Conservation (phyloP, 2,888 invertebrate species). For the Coleophora deauratella region DNA sequence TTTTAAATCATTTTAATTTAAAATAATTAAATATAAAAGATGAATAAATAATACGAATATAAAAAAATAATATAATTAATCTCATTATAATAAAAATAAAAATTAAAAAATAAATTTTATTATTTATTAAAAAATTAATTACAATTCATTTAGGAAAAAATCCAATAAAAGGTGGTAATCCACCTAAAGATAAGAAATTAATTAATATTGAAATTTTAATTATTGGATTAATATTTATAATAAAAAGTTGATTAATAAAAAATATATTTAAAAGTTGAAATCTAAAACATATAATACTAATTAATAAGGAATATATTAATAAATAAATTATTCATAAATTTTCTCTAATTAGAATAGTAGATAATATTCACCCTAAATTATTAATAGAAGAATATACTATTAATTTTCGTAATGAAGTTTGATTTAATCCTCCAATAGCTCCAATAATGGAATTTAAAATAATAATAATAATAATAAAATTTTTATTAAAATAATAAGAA, state of each 20-base stretch:
- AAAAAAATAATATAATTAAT: conserved; percentile 71
- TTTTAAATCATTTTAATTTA: conserved; percentile 62
- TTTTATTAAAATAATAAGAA: conserved; percentile 56
- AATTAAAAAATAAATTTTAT: conserved; percentile 49
- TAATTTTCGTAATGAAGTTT: conserved; percentile 73
- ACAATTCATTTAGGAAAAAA: conserved; percentile 76
- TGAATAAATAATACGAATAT: conserved; percentile 67
- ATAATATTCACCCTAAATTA: conserved; percentile 75
- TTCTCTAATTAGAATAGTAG: conserved; percentile 56
- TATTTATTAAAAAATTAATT: conserved; percentile 65
- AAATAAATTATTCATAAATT: conserved; percentile 62
- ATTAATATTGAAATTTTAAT: conserved; percentile 67
- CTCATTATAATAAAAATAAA: conserved; percentile 65
- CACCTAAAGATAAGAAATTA: conserved; percentile 73
- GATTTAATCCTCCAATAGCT: conserved; percentile 67
- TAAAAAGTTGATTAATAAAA: conserved; percentile 68
- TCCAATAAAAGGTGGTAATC: conserved; percentile 75
- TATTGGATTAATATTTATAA: conserved; percentile 42
- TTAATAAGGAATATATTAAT: conserved; percentile 56
- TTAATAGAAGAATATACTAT: conserved; percentile 78
- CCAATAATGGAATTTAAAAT: conserved; percentile 62
- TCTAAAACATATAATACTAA: conserved; percentile 52
- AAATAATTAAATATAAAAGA: conserved; percentile 61
- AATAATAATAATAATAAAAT: conserved; percentile 56
- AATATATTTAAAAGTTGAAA: conserved; percentile 64